Evolutionary conservation across 2,797 vertebrate species (phyloP).

Genomic region (Catamblyrhynchus diadema): DNA sequence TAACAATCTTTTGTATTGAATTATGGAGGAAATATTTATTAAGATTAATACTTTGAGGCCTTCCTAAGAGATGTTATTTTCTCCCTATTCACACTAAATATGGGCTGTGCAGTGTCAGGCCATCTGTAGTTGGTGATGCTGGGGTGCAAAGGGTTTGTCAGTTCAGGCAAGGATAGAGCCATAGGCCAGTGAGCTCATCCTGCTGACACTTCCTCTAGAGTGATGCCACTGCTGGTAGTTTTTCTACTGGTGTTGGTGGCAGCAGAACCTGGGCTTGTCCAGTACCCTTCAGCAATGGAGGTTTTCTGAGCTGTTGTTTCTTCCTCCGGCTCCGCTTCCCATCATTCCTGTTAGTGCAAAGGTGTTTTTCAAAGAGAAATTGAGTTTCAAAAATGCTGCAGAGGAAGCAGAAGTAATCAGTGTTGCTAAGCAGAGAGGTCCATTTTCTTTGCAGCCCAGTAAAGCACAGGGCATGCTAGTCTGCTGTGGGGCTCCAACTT

Average conservation of each 20-base stretch:
- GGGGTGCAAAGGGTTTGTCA: fast-evolving
- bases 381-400: background rate
- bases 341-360: background rate
- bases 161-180: background rate
- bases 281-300: background rate
- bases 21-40: background rate
- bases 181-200: background rate
- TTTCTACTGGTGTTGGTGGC: background rate
- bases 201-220: background rate
- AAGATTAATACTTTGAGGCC: background rate
- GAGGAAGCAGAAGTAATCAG: background rate
- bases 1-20: background rate
- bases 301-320: background rate
- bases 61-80: background rate
- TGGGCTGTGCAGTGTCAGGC: background rate
- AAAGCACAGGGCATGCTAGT: background rate
- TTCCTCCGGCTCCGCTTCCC: background rate
- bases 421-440: background rate
- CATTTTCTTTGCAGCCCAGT: background rate
- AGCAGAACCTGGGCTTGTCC: background rate
- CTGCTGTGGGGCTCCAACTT: background rate
- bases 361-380: background rate
- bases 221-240: background rate
- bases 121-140: background rate
- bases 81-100: background rate